Evolutionary conservation across 2,113 vertebrate genomes (phyloP), one percentile per base, ranked within the genome.

Genomic region (Oryzias javanicus): DNA sequence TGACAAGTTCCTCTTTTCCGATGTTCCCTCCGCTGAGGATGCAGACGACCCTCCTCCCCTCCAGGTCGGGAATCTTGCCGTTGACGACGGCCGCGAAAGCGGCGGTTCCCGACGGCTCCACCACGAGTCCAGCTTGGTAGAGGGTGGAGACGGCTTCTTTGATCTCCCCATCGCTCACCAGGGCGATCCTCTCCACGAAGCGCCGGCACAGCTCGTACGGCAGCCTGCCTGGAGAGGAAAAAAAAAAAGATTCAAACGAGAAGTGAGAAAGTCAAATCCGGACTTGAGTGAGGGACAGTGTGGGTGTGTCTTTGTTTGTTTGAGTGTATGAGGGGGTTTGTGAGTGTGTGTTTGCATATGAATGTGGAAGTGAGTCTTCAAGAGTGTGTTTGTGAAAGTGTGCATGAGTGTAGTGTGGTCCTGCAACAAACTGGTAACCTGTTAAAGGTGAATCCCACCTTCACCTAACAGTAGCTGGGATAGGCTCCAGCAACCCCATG

Each of bases 21-120:
- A 93, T 70, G 68, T 93, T 92, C 14, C 92, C 92, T 51, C 92
- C 91, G 0, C 85, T 91, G 25, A 93, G 76, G 29, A 92, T 68
- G 67, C 90, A 84, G 24, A 91, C 89, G 1, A 86, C 80, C 1
- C 55, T 85, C 74, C 79, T 92, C 29, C 78, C 86, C 42, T 76
- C 76, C 45, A 92, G 65, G 20, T 85, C 62, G 0, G 90, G 88
- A 14, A 92, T 88, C 70, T 76, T 89, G 56, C 69, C 53, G 53
- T 70, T 89, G 8, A 78, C 18, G 1, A 92, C 42, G 45, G 92
- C 91, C 0, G 91, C 90, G 1, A 92, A 91, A 0, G 89, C 89
- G 1, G 90, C 91, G 0, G 82, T 70, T 1, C 91, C 91, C 0
- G 91, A 91, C 0, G 91, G 87, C 50, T 93, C 92, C 24, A 92